Evolutionary conservation across 2,797 vertebrate genomes (phyloP).

Genomic region (Podargus strigoides): DNA sequence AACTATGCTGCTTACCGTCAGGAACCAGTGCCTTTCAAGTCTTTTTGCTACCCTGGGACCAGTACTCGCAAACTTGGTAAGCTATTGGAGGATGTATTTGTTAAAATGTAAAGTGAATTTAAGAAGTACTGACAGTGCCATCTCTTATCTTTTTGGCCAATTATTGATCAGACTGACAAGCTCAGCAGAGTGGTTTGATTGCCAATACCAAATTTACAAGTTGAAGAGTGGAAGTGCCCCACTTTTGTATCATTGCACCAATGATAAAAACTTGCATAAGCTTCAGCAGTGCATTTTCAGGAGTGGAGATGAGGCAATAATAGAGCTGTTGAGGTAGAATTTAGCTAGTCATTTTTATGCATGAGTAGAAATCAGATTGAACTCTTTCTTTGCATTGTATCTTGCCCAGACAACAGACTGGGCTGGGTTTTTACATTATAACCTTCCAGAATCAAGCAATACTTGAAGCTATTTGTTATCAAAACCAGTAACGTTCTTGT

Average conservation of each 20-base stretch:
- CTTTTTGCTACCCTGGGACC: conserved; percentile 87
- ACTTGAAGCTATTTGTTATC: not conserved
- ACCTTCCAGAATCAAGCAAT: not conserved
- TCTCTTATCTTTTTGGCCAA: not conserved
- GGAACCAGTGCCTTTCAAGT: conserved; percentile 83
- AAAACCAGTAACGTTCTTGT: not conserved
- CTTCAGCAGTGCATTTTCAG: not conserved
- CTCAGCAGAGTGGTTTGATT: not conserved
- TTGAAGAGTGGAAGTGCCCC: not conserved
- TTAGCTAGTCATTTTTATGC: not conserved
- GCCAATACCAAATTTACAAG: not conserved
- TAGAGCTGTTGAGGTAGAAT: not conserved
- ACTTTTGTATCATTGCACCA: not conserved
- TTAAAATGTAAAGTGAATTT: not conserved
- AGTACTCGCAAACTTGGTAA: conserved; percentile 89
- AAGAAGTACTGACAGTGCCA: not conserved
- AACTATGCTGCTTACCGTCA: conserved; percentile 84
- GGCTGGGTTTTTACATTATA: not conserved
- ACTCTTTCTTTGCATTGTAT: not conserved
- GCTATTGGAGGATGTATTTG: not conserved
- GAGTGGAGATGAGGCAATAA: not conserved
- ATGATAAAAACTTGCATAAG: not conserved
- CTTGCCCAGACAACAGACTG: not conserved
- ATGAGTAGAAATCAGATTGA: not conserved
- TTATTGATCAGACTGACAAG: not conserved